A percentile compares a stretch with the other conserved stretches of the same genome.
Conservation (phyloP, 2,113 vertebrate genomes). For the Genyomyrus donnyi region DNA sequence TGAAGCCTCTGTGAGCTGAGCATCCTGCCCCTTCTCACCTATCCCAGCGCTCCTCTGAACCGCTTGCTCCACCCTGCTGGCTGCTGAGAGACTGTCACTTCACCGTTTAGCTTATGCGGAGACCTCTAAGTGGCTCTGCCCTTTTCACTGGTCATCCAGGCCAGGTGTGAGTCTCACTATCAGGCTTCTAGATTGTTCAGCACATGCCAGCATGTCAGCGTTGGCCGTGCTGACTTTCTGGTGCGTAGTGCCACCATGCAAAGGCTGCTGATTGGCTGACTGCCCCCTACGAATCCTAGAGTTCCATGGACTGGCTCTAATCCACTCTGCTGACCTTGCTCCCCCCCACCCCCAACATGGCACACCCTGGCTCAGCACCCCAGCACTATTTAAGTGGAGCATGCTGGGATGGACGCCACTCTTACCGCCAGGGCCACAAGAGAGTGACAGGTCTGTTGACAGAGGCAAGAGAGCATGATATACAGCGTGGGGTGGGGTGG, state of each 20-base stretch:
- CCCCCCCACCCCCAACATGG: not conserved
- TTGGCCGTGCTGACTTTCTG: not conserved
- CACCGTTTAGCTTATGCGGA: not conserved
- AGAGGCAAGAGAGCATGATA: not conserved
- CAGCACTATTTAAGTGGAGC: not conserved
- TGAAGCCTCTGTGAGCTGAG: not conserved
- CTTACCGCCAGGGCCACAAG: not conserved
- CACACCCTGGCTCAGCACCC: not conserved
- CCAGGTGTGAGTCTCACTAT: not conserved
- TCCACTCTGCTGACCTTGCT: not conserved
- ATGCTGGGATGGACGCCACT: not conserved
- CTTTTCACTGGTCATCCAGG: not conserved
- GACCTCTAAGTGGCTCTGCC: not conserved
- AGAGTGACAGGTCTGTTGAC: not conserved
- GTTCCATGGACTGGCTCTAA: not conserved
- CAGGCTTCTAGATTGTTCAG: not conserved
- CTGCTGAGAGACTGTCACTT: not conserved
- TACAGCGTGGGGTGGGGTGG: not conserved
- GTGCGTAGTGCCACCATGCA: not conserved
- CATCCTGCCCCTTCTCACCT: not conserved
- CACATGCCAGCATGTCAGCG: not conserved
- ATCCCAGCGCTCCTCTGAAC: not conserved
- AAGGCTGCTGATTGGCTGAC: not conserved
- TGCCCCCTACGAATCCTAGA: not conserved
- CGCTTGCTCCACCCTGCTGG: not conserved